Conservation (phyloP, 1,140 invertebrate species). For the Camponotus pennsylvanicus region DNA sequence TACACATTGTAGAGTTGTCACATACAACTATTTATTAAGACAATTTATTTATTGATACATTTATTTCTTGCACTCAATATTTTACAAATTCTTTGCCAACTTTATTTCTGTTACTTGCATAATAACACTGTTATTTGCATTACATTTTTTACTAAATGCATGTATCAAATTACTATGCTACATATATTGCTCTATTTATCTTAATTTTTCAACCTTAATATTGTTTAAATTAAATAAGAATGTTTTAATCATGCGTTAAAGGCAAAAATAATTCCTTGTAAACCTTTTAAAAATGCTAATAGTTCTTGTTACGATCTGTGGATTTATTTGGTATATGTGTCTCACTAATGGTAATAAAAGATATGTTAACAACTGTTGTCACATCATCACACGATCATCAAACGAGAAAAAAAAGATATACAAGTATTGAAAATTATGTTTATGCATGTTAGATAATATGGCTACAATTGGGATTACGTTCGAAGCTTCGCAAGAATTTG, state of each 20-base stretch:
- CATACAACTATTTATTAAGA: conserved; percentile 3
- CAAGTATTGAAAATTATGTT: neutral
- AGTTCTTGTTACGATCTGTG: neutral
- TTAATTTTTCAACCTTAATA: neutral
- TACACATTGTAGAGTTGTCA: neutral
- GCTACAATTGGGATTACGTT: conserved; percentile 3
- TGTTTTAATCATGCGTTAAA: neutral
- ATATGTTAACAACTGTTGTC: neutral
- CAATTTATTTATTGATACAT: neutral
- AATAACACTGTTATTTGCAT: neutral
- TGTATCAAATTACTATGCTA: conserved; percentile 9
- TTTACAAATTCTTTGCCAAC: conserved; percentile 1
- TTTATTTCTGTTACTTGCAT: conserved; percentile 30
- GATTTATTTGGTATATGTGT: neutral
- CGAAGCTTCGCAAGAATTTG: neutral
- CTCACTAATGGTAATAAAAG: conserved; percentile 14
- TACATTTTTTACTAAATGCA: conserved; percentile 25
- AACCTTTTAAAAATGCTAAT: neutral
- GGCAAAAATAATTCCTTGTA: neutral
- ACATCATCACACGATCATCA: neutral
- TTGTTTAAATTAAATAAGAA: neutral
- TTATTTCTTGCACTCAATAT: conserved; percentile 12
- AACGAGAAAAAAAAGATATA: neutral
- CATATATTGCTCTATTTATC: conserved; percentile 8
- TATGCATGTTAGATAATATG: conserved; percentile 48